These are phyloP conservation scores for Pimpla rufipes DNA, from an alignment of 2,888 invertebrate genomes.

Conservation along the genomic window DNA sequence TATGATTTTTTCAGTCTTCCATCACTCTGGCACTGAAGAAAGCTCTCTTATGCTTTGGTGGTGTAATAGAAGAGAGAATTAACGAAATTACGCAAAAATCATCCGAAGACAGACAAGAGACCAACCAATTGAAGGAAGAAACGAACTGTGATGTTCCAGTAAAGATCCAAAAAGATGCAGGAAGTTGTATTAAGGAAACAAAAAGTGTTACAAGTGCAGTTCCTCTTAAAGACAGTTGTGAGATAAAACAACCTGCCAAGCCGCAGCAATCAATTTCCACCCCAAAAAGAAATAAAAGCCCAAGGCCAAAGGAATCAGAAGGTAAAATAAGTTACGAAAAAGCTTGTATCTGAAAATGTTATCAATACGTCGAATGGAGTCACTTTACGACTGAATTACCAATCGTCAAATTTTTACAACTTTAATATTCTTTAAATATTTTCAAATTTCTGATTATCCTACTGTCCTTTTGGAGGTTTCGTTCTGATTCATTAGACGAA, in stretches of 20 bases:
- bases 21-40: conserved; percentile 74
- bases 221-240: conserved; percentile 1
- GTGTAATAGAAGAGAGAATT: conserved; percentile 61
- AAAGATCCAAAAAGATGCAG: neutral
- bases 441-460: neutral
- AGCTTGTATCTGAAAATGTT: neutral
- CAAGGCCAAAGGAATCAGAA: conserved; percentile 29
- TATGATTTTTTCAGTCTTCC: conserved; percentile 70
- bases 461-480: neutral
- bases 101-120: conserved; percentile 16
- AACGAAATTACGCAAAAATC: conserved; percentile 19
- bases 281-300: conserved; percentile 46
- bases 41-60: conserved; percentile 73
- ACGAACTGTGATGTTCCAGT: neutral
- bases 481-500: neutral
- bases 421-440: neutral
- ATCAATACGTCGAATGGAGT: neutral
- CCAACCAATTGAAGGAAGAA: conserved; percentile 6
- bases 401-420: neutral
- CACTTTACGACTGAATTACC: neutral
- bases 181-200: conserved; percentile 1
- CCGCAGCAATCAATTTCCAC: neutral
- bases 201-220: neutral
- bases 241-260: conserved; percentile 1
- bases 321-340: conserved; percentile 35